phyloP scores from a whole-genome alignment of 2,113 vertebrate genomes.

The Cebus imitator region DNA sequence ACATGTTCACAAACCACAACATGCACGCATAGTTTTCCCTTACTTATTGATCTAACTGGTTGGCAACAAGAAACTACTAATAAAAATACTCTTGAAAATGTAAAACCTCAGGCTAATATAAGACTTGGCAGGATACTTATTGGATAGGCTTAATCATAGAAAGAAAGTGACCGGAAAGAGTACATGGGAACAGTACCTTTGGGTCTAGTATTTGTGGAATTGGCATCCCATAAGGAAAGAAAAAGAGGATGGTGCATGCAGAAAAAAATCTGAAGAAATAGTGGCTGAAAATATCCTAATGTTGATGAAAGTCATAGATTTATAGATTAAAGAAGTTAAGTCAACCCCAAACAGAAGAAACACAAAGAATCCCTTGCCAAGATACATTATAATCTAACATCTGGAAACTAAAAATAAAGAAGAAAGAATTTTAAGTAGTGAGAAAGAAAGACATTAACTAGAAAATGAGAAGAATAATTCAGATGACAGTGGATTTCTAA shows the following conservation, averaged over 20 bases:
- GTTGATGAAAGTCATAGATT: background rate
- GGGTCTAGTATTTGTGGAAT: background rate
- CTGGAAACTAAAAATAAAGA: constrained; percentile 18
- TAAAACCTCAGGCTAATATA: constrained; percentile 13
- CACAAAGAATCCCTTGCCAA: background rate
- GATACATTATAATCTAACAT: background rate
- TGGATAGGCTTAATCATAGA: background rate
- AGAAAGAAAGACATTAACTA: background rate
- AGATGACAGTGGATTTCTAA: background rate
- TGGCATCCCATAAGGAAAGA: background rate
- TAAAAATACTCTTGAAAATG: constrained; percentile 44
- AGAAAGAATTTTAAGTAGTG: background rate
- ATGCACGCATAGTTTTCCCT: background rate
- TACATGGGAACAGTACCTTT: background rate
- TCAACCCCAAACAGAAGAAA: background rate
- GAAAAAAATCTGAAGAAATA: background rate
- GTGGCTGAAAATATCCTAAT: background rate
- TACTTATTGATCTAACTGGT: background rate
- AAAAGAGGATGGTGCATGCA: background rate
- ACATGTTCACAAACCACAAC: background rate
- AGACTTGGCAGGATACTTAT: background rate
- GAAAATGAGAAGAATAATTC: background rate
- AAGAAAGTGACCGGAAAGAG: background rate
- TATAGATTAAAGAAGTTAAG: background rate
- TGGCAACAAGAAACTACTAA: background rate